Conservation (phyloP, 2,113 vertebrate genomes). For the Chamaea fasciata region DNA sequence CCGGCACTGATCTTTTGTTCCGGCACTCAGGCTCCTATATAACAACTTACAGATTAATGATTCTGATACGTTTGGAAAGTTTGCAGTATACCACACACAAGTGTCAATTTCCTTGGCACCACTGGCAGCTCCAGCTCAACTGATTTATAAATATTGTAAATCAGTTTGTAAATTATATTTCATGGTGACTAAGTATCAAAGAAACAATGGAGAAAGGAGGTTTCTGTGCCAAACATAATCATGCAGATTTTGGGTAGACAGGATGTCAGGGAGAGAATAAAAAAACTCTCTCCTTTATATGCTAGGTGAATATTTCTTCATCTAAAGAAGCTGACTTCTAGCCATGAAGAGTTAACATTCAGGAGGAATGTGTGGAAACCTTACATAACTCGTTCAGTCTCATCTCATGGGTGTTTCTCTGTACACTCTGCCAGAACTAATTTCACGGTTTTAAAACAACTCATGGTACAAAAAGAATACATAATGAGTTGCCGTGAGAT, state of each 20-base stretch:
- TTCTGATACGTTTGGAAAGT: background rate
- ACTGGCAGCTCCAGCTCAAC: background rate
- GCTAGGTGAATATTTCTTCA: background rate
- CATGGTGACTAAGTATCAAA: background rate
- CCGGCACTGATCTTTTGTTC: background rate
- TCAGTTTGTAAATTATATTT: background rate
- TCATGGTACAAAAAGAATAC: slow-evolving; percentile 76
- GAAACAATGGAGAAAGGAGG: background rate
- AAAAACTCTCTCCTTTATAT: background rate
- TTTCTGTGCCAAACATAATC: background rate
- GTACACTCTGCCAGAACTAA: slow-evolving; percentile 80
- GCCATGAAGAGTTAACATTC: slow-evolving; percentile 64
- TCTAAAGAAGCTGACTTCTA: background rate
- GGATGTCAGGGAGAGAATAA: background rate
- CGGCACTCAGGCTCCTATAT: background rate
- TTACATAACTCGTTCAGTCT: slow-evolving; percentile 73
- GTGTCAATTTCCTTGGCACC: background rate
- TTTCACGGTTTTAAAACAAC: slow-evolving; percentile 80
- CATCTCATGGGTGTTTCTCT: slow-evolving; percentile 76
- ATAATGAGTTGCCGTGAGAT: slow-evolving; percentile 74
- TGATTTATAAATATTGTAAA: background rate
- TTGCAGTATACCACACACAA: background rate
- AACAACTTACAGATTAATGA: background rate
- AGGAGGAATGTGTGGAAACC: slow-evolving; percentile 10
- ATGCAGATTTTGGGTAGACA: background rate